Percentiles rank a stretch among this genome's conserved stretches.
phyloP scores from a whole-genome alignment of 92 coral and sea anemone species.

The Plumapathes pennacea region DNA sequence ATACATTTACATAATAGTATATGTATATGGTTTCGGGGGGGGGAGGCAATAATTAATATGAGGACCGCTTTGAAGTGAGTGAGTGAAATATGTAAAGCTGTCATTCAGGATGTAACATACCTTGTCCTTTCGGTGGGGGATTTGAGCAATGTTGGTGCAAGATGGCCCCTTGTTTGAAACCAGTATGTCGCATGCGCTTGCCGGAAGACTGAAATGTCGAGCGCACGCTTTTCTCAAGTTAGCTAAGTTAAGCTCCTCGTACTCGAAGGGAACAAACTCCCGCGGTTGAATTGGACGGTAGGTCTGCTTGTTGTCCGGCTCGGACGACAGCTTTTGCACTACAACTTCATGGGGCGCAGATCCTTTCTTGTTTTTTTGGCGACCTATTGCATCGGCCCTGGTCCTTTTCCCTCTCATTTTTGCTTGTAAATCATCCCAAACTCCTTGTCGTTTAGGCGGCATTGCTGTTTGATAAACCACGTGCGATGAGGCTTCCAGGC shows the following conservation, averaged over 20 bases:
- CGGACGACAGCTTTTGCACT: constrained; percentile 56
- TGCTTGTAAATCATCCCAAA: no score
- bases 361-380: constrained; percentile 20
- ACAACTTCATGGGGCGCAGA: constrained; percentile 59
- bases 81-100: no score
- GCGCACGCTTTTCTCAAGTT: constrained; percentile 67
- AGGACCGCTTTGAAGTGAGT: no score
- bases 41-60: no score
- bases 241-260: constrained; percentile 38
- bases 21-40: no score
- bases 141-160: constrained; percentile 42
- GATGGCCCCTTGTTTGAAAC: constrained; percentile 67
- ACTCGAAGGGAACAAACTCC: constrained; percentile 58
- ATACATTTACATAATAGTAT: no score
- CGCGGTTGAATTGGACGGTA: constrained; percentile 54
- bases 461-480: no score
- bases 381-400: constrained; percentile 32
- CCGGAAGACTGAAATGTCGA: constrained; percentile 45
- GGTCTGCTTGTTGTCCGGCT: constrained; percentile 63
- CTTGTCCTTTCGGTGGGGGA: constrained; percentile 64
- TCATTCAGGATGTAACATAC: no score
- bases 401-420: no score
- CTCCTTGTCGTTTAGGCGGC: no score
- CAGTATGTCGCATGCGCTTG: constrained; percentile 47
- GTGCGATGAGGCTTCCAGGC: no score